Evolutionary conservation across 2,113 vertebrate species (phyloP).

Genomic region (Cyanoramphus novaezelandiae): DNA sequence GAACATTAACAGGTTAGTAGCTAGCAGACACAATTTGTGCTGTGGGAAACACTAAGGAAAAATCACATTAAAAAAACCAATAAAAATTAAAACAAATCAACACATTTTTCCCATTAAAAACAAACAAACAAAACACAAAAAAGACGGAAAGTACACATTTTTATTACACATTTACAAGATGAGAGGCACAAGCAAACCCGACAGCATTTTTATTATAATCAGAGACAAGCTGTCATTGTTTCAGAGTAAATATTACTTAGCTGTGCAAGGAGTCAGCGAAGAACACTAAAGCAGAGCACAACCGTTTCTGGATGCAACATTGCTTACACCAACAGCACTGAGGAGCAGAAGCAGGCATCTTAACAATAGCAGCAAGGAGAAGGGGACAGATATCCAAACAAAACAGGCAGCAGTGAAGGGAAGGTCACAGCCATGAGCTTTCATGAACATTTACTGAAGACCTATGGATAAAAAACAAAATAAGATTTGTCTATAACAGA

Average conservation of each 20-base stretch:
- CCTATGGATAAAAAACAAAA: constrained; percentile 2
- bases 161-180: neutral
- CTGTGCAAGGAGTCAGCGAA: neutral
- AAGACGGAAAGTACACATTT: neutral
- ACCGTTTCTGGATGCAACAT: neutral
- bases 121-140: neutral
- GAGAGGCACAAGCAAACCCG: neutral
- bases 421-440: neutral
- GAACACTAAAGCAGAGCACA: neutral
- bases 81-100: neutral
- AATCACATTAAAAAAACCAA: neutral
- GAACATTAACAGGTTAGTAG: neutral
- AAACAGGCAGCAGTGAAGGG: neutral
- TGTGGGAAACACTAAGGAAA: neutral
- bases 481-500: neutral
- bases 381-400: neutral
- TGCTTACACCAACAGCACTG: neutral
- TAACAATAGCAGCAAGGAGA: neutral
- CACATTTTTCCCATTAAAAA: neutral
- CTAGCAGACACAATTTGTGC: neutral
- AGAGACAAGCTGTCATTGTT: neutral
- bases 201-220: neutral
- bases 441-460: neutral
- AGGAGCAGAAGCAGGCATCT: neutral
- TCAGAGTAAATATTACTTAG: neutral